Evolutionary conservation across 2,888 invertebrate species (phyloP).

Genomic region (Branchellion lobata): DNA sequence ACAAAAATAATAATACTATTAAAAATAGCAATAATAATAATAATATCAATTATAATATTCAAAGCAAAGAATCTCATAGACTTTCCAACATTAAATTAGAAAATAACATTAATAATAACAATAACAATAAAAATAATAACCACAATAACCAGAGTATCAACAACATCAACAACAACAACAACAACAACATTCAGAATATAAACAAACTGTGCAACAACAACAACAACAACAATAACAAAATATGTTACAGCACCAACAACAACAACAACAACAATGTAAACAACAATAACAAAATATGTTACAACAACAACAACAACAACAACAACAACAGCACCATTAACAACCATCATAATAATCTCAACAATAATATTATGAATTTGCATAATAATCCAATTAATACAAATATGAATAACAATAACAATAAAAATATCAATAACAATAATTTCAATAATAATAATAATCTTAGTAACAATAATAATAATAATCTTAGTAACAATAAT

Average conservation of each 20-base stretch:
- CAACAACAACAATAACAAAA: too few relatives aligned
- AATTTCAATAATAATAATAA: conserved; percentile 4
- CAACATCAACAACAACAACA: background rate
- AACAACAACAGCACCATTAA: background rate
- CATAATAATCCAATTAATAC: background rate
- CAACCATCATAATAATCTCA: background rate
- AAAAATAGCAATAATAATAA: background rate
- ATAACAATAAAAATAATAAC: background rate
- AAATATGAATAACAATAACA: background rate
- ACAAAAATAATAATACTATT: background rate
- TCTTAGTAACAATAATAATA: background rate
- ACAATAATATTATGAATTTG: background rate
- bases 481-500: background rate
- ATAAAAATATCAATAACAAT: background rate
- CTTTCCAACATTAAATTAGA: too few relatives aligned
- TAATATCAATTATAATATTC: background rate
- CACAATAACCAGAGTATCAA: background rate
- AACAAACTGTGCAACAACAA: background rate
- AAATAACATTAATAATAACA: background rate
- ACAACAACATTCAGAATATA: background rate
- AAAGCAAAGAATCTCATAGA: background rate
- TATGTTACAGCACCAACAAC: too few relatives aligned
- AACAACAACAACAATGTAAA: too few relatives aligned
- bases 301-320: background rate
- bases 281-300: background rate